Evolutionary conservation across 2,888 invertebrate genomes (phyloP).

Genomic region (Clitarchus hookeri): DNA sequence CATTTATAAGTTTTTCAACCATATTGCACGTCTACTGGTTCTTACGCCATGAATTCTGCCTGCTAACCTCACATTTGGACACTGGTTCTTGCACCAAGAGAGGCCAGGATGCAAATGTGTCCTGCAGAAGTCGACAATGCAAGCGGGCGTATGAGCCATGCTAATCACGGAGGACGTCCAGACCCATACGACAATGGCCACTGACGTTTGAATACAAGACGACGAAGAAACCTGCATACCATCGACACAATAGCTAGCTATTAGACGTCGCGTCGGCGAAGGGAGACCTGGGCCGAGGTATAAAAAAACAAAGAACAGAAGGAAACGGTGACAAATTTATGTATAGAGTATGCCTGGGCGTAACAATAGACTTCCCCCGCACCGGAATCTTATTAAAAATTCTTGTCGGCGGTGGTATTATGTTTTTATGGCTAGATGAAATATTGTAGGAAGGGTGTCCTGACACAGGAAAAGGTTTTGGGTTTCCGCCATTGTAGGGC

Average conservation of each 20-base stretch:
- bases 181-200: conserved; percentile 11
- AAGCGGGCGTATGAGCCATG: background rate
- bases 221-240: conserved; percentile 23
- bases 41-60: background rate
- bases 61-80: background rate
- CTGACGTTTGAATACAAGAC: background rate
- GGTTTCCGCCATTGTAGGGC: background rate
- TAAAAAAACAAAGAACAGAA: conserved; percentile 11
- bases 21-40: background rate
- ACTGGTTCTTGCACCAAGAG: background rate
- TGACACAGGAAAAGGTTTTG: background rate
- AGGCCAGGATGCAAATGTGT: background rate
- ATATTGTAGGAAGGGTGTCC: background rate
- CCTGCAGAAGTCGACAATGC: background rate
- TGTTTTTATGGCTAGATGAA: conserved; percentile 23
- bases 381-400: conserved; percentile 21
- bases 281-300: background rate
- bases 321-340: conserved; percentile 34
- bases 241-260: conserved; percentile 5
- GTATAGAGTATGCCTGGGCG: background rate
- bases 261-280: background rate
- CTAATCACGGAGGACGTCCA: conserved; percentile 21
- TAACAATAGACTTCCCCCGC: conserved; percentile 28
- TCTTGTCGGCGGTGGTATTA: conserved; percentile 21
- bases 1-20: too few species aligned